Conservation (phyloP, 1,140 invertebrate genomes). For the Drosophila arawakana region DNA sequence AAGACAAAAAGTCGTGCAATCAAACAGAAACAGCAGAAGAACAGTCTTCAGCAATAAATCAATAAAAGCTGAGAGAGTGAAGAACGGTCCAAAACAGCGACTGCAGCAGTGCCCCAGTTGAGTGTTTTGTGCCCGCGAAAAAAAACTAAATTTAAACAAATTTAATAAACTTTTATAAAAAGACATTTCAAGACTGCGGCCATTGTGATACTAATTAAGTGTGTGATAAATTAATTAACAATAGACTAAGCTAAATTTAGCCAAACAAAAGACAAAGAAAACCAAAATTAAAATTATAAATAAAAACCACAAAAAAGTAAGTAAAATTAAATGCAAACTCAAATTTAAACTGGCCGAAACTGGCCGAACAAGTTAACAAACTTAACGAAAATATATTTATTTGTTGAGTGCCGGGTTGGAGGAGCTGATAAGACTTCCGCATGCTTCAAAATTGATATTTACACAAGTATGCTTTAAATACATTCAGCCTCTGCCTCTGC, state of each 20-base stretch:
- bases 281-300: slow-evolving; percentile 7
- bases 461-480: slow-evolving; percentile 55
- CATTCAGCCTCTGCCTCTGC: slow-evolving; percentile 60
- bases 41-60: not conserved
- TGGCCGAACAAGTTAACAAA: slow-evolving; percentile 63
- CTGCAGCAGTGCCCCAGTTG: slow-evolving; percentile 45
- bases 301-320: slow-evolving; percentile 60
- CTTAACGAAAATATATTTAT: slow-evolving; percentile 34
- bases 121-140: slow-evolving; percentile 46
- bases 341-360: slow-evolving; percentile 35
- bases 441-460: slow-evolving; percentile 75
- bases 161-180: not conserved
- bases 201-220: slow-evolving; percentile 47
- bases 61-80: not conserved
- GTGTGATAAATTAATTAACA: slow-evolving; percentile 65
- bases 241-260: slow-evolving; percentile 50
- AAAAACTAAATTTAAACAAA: not conserved
- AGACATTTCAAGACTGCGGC: slow-evolving; percentile 33
- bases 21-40: not conserved
- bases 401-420: slow-evolving; percentile 27
- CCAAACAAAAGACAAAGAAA: slow-evolving; percentile 11
- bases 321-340: slow-evolving; percentile 41
- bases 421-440: slow-evolving; percentile 75
- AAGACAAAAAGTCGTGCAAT: slow-evolving; percentile 23
- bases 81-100: slow-evolving; percentile 49